Evolutionary conservation across 2,888 invertebrate genomes (phyloP).

Genomic region (Drosophila infuscata): DNA sequence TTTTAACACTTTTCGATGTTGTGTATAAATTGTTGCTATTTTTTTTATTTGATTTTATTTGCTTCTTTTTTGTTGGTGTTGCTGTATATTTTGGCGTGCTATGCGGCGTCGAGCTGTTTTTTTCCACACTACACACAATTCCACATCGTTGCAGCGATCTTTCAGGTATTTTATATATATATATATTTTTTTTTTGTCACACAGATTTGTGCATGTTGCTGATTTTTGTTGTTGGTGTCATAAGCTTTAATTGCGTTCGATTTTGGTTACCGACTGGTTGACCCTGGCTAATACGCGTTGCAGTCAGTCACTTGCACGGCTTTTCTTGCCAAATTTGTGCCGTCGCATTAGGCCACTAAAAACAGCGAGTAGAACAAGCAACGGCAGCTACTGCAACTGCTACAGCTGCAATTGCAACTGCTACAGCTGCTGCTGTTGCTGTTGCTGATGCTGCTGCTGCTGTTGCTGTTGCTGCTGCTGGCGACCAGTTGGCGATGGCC

Average conservation of each 20-base stretch:
- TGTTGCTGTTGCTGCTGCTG: slow-evolving; percentile 20
- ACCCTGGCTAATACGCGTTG: slow-evolving; percentile 68
- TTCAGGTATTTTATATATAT: slow-evolving; percentile 29
- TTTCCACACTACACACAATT: slow-evolving; percentile 63
- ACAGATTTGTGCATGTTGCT: slow-evolving; percentile 37
- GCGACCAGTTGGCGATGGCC: slow-evolving; percentile 46
- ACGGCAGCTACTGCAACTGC: slow-evolving; percentile 23
- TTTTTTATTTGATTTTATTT: slow-evolving; percentile 40
- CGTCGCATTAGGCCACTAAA: slow-evolving; percentile 54
- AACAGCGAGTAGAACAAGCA: slow-evolving; percentile 33
- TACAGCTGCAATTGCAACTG: slow-evolving; percentile 10
- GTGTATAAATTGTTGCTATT: slow-evolving; percentile 49
- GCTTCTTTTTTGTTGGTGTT: slow-evolving; percentile 26
- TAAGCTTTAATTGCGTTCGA: slow-evolving; percentile 74
- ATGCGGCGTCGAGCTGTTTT: slow-evolving; percentile 67
- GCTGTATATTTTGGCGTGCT: slow-evolving; percentile 49
- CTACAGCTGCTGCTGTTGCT: slow-evolving; percentile 5
- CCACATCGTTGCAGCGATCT: slow-evolving; percentile 55
- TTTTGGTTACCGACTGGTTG: slow-evolving; percentile 73
- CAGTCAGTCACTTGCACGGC: slow-evolving; percentile 56
- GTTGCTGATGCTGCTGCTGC: neutral
- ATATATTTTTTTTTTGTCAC: slow-evolving; percentile 35
- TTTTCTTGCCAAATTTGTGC: slow-evolving; percentile 66
- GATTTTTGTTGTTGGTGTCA: slow-evolving; percentile 56
- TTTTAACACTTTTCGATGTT: slow-evolving; percentile 72